Evolutionary conservation across 1,140 invertebrate species (phyloP), one percentile per base, ranked within the genome.

Genomic region (Cephus cinctus): DNA sequence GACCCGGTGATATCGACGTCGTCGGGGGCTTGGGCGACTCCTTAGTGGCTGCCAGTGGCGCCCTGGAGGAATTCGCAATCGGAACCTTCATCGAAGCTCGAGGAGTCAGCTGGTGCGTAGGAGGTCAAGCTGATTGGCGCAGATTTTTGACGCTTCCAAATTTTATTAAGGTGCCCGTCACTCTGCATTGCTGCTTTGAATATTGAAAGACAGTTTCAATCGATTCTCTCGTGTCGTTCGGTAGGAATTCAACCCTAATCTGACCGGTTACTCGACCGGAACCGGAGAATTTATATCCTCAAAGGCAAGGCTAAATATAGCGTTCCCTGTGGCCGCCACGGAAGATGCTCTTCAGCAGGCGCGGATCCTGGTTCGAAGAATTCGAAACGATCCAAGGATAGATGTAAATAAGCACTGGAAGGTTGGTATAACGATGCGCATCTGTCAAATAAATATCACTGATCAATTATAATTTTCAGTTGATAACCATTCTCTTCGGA

Each of bases 401-500:
- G 76, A 89, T 63, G 73, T 84, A 5, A 67, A 80, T 0, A 78
- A 80, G 11, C 81, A 87, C 52, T 94, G 90, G 90, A 94, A 94
- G 79, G 85, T 88, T 60, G 41, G 15, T 14, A 44, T 44, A 39
- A 46, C 21, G 30, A 22, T 30, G 35, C 31, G 2, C 21, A 12
- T 43, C 8, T 30, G 4, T 3, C 8, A 6, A 16, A 32, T 27
- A 43, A 39, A 35, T 38, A 38, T 38, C 11, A 25, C 16, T 36
- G 6, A 27, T 35, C 23, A 39, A 30, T 5, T 18, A 46, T 4
- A 12, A 52, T 12, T 68, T 70, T 4, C 58, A 80, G 78, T 50
- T 86, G 71, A 75, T 93, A n/a, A 92, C 89, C 0, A 75, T 94
- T n/a, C 86, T 92, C 59, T 86, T 92, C 44, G 90, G 90, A 8